Evolutionary conservation across 2,797 vertebrate species (phyloP).

Genomic region (Champsocephalus gunnari): DNA sequence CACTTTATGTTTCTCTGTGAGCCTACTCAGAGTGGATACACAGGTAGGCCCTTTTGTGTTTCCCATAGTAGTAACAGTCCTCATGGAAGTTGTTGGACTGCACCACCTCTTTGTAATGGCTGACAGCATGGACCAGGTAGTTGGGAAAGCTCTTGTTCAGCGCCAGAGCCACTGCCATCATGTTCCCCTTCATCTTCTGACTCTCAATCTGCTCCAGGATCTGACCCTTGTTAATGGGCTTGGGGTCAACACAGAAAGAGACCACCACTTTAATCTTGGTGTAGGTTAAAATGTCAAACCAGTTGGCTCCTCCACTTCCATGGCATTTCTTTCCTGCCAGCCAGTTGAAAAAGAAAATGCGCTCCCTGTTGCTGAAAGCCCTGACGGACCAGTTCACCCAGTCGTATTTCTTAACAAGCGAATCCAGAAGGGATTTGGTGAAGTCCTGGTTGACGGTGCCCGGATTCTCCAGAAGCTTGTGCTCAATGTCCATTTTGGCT

Average conservation of each 20-base stretch:
- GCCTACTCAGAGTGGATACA: constrained; percentile 84
- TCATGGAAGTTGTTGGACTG: constrained; percentile 85
- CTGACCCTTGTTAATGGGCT: constrained; percentile 78
- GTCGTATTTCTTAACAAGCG: constrained; percentile 84
- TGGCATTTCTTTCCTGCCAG: constrained; percentile 85
- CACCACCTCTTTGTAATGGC: constrained; percentile 83
- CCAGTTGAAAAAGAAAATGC: constrained; percentile 86
- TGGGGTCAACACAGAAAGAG: constrained; percentile 82
- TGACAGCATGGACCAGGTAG: constrained; percentile 84
- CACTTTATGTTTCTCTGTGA: background rate
- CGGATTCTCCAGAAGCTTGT: constrained; percentile 67
- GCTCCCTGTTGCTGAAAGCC: constrained; percentile 76
- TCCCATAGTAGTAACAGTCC: constrained; percentile 83
- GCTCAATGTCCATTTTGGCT: constrained; percentile 83
- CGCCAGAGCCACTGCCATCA: constrained; percentile 79
- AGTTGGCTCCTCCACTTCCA: constrained; percentile 79
- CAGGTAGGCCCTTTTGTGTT: constrained; percentile 81
- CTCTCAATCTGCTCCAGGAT: constrained; percentile 81
- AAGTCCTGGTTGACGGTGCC: constrained; percentile 67
- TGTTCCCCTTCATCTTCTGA: constrained; percentile 81
- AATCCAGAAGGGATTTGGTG: constrained; percentile 73
- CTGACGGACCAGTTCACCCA: constrained; percentile 87
- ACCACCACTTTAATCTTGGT: constrained; percentile 83
- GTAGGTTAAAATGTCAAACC: constrained; percentile 82
- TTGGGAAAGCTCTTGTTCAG: constrained; percentile 78